phyloP scores from a whole-genome alignment of 1,140 invertebrate genomes.

The Cardiocondyla obscurior region DNA sequence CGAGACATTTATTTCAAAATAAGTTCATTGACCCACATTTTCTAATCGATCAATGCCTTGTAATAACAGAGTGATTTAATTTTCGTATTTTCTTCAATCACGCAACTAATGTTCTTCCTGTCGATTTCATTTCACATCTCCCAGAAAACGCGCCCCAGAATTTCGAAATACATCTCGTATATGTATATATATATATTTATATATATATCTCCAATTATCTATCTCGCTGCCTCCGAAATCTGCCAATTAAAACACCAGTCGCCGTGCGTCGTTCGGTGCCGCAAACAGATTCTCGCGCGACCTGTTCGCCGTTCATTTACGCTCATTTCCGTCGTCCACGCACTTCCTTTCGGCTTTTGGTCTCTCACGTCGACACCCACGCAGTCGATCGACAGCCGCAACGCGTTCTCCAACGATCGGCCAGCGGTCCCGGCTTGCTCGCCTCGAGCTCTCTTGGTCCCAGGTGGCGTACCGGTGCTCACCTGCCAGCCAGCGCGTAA shows the following conservation, averaged over 20 bases:
- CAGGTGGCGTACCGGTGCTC: conserved; percentile 73
- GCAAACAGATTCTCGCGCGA: not conserved
- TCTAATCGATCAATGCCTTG: not conserved
- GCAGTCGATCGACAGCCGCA: conserved; percentile 34
- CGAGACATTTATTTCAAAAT: not conserved
- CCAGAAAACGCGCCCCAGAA: not conserved
- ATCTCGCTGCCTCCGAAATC: not conserved
- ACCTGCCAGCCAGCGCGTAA: conserved; percentile 77
- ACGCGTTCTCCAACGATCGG: not conserved
- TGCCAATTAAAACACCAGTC: not conserved
- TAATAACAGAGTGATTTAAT: not conserved
- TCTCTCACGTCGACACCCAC: conserved; percentile 28
- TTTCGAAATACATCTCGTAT: not conserved
- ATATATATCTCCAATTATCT: not conserved
- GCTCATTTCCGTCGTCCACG: conserved; percentile 7
- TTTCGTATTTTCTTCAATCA: not conserved
- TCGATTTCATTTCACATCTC: not conserved
- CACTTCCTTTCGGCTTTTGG: conserved; percentile 25
- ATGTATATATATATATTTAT: no score
- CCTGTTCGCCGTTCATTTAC: not conserved
- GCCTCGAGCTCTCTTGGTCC: not conserved
- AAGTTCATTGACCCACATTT: not conserved
- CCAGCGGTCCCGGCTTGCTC: not conserved
- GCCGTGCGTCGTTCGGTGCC: not conserved
- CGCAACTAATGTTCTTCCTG: not conserved